A percentile compares a stretch with the other conserved stretches of the same genome.
These are phyloP conservation scores for Drosophila ficusphila DNA, from an alignment of 1,140 invertebrate genomes.

Conservation along the genomic window DNA sequence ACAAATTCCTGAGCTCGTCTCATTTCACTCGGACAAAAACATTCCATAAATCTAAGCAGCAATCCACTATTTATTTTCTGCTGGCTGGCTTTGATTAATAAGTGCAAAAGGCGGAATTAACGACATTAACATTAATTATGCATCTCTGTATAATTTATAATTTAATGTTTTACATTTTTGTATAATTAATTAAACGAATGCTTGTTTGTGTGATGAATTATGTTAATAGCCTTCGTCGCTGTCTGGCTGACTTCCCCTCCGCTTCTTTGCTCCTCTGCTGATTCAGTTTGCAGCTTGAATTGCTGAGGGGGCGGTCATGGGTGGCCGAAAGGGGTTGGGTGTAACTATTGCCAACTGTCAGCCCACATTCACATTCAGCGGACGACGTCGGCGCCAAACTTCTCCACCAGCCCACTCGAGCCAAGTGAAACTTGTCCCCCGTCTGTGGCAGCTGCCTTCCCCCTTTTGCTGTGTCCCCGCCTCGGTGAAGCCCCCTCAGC, in stretches of 20 bases:
- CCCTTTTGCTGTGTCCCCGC: not conserved
- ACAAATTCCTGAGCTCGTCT: conserved; percentile 16
- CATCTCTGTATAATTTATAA: conserved; percentile 40
- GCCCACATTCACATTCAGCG: conserved; percentile 12
- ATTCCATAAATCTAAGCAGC: conserved; percentile 29
- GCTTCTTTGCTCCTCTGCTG: not conserved
- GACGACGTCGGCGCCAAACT: conserved; percentile 32
- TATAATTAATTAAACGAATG: conserved; percentile 57
- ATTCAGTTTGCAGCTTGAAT: conserved; percentile 13
- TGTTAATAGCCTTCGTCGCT: conserved; percentile 20
- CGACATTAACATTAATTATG: conserved; percentile 45
- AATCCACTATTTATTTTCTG: not conserved
- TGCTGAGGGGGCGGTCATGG: not conserved
- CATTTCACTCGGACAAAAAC: conserved; percentile 43
- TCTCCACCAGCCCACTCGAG: conserved; percentile 26
- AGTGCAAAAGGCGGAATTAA: conserved; percentile 7
- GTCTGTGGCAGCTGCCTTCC: conserved; percentile 2
- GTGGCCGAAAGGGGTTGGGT: not conserved
- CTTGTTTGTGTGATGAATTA: conserved; percentile 42
- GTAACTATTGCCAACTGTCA: conserved; percentile 21
- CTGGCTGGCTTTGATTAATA: conserved; percentile 21
- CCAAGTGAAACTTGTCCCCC: conserved; percentile 38
- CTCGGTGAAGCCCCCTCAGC: not conserved
- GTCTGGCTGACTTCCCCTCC: not conserved
- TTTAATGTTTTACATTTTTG: conserved; percentile 47